Evolutionary conservation across 1,140 invertebrate species (phyloP), one percentile per base, ranked within the genome.

Genomic region (Caenorhabditis tropicalis): DNA sequence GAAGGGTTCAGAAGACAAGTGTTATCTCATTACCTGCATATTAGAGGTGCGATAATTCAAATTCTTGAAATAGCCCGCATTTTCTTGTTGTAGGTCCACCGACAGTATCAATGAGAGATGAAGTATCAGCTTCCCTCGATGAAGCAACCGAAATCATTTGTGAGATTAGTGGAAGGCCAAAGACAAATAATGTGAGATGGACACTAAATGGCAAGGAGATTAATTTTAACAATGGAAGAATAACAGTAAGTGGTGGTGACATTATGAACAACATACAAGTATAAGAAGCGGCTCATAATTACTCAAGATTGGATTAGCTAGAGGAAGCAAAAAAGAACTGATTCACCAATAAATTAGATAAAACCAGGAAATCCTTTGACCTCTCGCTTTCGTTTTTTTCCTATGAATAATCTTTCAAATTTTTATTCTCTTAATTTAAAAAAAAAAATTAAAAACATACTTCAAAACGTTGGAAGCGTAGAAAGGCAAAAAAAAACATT

Each of bases 21-120:
- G 7, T 56, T 90, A 21, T 79, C 82, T 29, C 89, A 90, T 79
- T 85, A 79, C 39, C 82, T 90, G 19, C 87, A 87, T 58, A 83
- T 90, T 56, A 88, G 89, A 88, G 88, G 87, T 83, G 65, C 21
- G 49, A 33, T 85, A 7, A 39, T 33, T 15, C 10, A 27, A 48
- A 39, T 86, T 31, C n/a, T 19, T 15, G 43, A 36, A 60, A 58
- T 21, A 19, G 24, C 0, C 12, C 10, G 12, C 24, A 29, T 29
- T 19, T 7, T 29, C 15, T 49, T 16, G 21, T 70, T 82, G 5
- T 31, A 87, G 86, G 86, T 0, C 56, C 86, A 31, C 86, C 86
- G 48, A 31, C 56, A 16, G 80, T 87, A 21, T 48, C 70, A 19
- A 74, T 86, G 46, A 48, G 82, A 43, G 31, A 60, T 31, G 74